A percentile compares a stretch with the other conserved stretches of the same genome.
Evolutionary conservation across 92 coral and sea anemone genomes (phyloP).

Genomic region (Porites divaricata): DNA sequence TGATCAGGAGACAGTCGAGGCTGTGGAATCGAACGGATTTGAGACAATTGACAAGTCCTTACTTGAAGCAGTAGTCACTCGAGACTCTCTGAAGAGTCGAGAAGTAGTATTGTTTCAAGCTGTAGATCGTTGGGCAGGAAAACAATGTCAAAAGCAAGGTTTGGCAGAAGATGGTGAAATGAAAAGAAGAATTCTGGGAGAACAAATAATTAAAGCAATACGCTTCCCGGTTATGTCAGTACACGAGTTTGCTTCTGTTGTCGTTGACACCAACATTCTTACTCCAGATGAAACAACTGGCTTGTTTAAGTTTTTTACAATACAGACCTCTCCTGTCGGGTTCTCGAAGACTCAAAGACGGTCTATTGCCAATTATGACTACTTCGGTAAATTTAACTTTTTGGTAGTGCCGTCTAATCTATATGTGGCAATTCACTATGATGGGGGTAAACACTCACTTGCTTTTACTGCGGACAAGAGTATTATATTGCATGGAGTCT

Average conservation of each 20-base stretch:
- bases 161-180: background rate
- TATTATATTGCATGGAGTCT: background rate
- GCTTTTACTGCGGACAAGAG: background rate
- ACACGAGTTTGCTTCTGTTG: background rate
- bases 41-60: constrained; percentile 32
- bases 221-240: background rate
- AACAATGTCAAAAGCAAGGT: background rate
- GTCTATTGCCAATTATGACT: background rate
- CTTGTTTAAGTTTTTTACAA: background rate
- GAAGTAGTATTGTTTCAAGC: constrained; percentile 10
- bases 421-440: no score
- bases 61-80: background rate
- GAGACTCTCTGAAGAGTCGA: constrained; percentile 39
- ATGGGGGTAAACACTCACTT: background rate
- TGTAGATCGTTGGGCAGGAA: constrained; percentile 58
- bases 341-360: background rate
- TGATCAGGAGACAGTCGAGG: constrained; percentile 46
- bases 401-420: no score
- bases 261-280: background rate
- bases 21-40: constrained; percentile 48
- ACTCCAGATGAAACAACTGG: background rate
- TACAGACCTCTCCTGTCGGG: background rate
- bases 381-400: no score
- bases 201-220: background rate
- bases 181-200: constrained; percentile 1